Base-by-base conservation (phyloP, 1,140 invertebrate genomes). In the Polypedilum vanderplanki region DNA sequence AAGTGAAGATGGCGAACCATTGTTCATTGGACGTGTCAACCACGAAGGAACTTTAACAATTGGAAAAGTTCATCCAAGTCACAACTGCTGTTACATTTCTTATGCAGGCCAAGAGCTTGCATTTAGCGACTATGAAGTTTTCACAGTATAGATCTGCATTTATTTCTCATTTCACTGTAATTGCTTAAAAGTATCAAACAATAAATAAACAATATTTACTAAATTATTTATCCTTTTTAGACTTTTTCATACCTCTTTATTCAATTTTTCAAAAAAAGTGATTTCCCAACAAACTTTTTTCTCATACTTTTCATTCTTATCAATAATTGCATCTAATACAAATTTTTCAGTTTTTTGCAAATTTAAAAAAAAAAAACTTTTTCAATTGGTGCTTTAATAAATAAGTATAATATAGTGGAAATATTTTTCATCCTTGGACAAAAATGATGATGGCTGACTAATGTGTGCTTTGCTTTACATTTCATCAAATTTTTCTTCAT, bases 61-160 rank as follows among this genome's bases (percentile, higher is more conserved):
- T 10, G 90, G 90, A 77, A 91, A 93, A 83, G 88, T 95, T 0
- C 86, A 87, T 78, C 87, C 89, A 0, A 89, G 88, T 2, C 92
- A 91, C 79, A 87, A 83, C 4, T 86, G 86, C 1, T 87, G 88
- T 75, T 93, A 93, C 83, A 90, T 93, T 80, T 87, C 91, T 7
- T 93, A 86, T 77, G 88, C 83, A 7, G 90, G 91, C 75, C 79
- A 87, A 78, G 90, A 93, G 81, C 75, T 93, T 22, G 85, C 87
- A n/a, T 91, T 88, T 81, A 83, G 86, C 24, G 89, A 93, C 40
- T 94, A 90, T 79, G 91, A 94, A 84, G 84, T 94, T 77, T 85
- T 92, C 70, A 70, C 65, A 18, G 17, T 22, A 10, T 70, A 70
- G 18, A 22, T 70, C 65, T 70, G 10, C 10, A 57, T 12, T 57